These are phyloP conservation scores for Lasioglossum malachurum DNA, from an alignment of 2,888 invertebrate species.

Conservation along the genomic window DNA sequence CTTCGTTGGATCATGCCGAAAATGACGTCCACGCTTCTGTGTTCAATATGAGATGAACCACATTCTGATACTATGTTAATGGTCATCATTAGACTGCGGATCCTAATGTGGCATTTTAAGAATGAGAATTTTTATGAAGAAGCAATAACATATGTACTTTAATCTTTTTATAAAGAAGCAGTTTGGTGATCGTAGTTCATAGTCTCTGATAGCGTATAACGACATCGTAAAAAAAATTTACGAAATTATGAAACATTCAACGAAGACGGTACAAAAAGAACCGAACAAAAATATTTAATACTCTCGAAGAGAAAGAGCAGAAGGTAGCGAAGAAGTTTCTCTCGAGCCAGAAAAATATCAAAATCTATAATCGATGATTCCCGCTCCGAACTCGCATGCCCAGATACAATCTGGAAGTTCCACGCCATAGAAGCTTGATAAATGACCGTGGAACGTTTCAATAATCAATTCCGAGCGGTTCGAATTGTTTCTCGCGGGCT, in stretches of 20 bases:
- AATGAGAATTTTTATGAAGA: no score
- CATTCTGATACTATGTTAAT: neutral
- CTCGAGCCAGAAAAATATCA: slow-evolving; percentile 1
- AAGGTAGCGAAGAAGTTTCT: neutral
- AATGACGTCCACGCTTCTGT: neutral
- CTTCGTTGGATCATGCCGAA: neutral
- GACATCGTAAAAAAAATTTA: neutral
- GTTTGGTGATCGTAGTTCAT: no score
- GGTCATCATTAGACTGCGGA: neutral
- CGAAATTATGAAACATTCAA: neutral
- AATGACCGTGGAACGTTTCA: slow-evolving; percentile 34
- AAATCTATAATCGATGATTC: slow-evolving; percentile 16
- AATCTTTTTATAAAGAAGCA: neutral
- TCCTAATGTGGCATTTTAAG: no score
- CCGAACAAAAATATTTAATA: neutral
- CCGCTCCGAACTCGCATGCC: neutral
- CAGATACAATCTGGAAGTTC: slow-evolving; percentile 13
- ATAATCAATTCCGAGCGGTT: slow-evolving; percentile 20
- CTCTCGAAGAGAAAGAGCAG: neutral
- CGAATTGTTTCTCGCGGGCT: slow-evolving; percentile 23
- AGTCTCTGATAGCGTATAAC: neutral
- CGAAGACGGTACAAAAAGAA: neutral
- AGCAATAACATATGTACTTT: neutral
- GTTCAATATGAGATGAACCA: neutral
- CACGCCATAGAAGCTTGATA: slow-evolving; percentile 23